Conservation (phyloP, 2,113 vertebrate species). For the Hyperopisus bebe region DNA sequence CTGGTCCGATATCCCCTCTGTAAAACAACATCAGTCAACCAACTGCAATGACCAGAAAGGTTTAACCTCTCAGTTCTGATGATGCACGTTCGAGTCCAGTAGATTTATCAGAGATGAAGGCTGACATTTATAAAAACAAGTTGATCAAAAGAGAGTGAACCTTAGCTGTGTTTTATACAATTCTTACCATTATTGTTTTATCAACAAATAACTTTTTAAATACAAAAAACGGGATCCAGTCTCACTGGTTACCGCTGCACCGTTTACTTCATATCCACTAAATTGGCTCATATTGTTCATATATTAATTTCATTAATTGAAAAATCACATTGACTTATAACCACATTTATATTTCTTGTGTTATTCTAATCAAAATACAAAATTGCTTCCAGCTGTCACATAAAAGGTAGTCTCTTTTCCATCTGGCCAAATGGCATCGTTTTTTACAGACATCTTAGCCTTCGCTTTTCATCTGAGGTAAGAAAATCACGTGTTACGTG, state of each 20-base stretch:
- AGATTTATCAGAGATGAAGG: neutral
- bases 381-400: neutral
- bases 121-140: neutral
- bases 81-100: neutral
- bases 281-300: neutral
- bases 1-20: constrained; percentile 51
- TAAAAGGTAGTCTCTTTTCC: neutral
- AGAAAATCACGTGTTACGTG: neutral
- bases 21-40: constrained; percentile 15
- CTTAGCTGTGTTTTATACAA: neutral
- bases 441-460: constrained; percentile 17
- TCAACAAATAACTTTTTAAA: neutral
- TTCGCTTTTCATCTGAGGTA: constrained; percentile 2
- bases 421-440: neutral
- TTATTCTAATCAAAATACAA: neutral
- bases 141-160: neutral
- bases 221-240: neutral
- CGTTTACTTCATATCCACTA: neutral
- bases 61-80: neutral
- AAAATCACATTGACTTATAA: neutral
- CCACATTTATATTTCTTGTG: neutral
- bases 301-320: neutral
- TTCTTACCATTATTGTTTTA: neutral
- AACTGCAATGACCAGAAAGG: neutral
- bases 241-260: neutral